phyloP scores from a whole-genome alignment of 2,113 vertebrate genomes.

The Pygoscelis adeliae region DNA sequence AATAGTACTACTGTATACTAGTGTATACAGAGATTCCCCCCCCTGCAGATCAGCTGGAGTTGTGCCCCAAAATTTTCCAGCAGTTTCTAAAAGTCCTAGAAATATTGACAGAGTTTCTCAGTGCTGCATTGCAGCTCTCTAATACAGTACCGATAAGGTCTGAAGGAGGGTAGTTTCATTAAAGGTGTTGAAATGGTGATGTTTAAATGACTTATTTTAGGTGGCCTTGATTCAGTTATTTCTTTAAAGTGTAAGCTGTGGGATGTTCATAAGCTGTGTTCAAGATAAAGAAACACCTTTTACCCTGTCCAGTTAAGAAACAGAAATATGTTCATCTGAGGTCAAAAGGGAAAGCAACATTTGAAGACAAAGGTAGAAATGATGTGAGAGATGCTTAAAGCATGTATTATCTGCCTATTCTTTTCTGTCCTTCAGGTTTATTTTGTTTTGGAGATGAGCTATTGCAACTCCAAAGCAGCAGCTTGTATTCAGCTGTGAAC shows the following conservation, averaged over 20 bases:
- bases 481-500: neutral
- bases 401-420: neutral
- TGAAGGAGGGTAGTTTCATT: neutral
- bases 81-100: neutral
- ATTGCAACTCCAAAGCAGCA: neutral
- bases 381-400: neutral
- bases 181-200: neutral
- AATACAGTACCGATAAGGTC: accelerated
- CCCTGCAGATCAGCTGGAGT: neutral
- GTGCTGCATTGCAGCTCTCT: neutral
- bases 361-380: neutral
- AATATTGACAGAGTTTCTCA: neutral
- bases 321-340: neutral
- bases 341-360: neutral
- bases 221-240: neutral
- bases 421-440: neutral
- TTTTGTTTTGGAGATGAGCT: neutral
- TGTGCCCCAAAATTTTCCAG: no score
- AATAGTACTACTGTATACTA: neutral
- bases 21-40: neutral
- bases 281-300: neutral
- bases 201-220: neutral
- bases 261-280: neutral
- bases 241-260: neutral
- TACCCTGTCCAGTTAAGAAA: neutral